Evolutionary conservation across 2,797 vertebrate species (phyloP).

Genomic region (Lates japonicus): DNA sequence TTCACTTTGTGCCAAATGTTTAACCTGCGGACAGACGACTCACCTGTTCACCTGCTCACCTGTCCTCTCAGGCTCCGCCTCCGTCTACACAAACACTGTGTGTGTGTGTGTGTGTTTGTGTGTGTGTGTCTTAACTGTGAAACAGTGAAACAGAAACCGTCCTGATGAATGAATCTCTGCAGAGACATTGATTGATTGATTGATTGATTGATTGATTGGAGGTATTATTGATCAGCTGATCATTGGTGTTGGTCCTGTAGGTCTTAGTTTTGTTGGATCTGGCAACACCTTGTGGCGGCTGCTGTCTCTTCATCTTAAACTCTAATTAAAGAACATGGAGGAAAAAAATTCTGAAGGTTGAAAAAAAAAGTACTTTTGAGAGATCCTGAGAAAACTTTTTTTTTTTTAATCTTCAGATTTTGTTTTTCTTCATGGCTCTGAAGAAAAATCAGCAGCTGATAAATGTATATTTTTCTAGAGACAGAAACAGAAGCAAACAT

Average conservation of each 20-base stretch:
- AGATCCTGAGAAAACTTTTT: no score
- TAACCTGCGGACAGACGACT: constrained; percentile 25
- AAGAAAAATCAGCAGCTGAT: no score
- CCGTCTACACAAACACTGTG: background rate
- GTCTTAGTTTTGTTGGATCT: background rate
- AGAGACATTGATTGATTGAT: background rate
- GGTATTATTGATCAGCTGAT: background rate
- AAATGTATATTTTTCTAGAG: no score
- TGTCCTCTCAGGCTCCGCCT: constrained; percentile 26
- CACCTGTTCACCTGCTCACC: constrained; percentile 25
- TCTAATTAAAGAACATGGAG: no score
- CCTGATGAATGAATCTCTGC: background rate
- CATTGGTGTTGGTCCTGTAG: background rate
- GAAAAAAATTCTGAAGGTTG: no score
- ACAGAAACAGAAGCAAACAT: no score
- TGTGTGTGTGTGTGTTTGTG: background rate
- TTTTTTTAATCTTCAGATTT: no score
- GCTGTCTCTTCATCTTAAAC: no score
- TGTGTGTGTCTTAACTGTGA: constrained; percentile 6
- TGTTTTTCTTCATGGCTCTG: no score
- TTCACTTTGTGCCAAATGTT: constrained; percentile 49
- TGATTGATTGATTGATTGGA: background rate
- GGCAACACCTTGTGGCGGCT: background rate
- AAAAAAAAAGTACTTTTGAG: no score
- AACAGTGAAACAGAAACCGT: background rate